phyloP scores from a whole-genome alignment of 2,113 vertebrate genomes.

The Paedocypris sp. region DNA sequence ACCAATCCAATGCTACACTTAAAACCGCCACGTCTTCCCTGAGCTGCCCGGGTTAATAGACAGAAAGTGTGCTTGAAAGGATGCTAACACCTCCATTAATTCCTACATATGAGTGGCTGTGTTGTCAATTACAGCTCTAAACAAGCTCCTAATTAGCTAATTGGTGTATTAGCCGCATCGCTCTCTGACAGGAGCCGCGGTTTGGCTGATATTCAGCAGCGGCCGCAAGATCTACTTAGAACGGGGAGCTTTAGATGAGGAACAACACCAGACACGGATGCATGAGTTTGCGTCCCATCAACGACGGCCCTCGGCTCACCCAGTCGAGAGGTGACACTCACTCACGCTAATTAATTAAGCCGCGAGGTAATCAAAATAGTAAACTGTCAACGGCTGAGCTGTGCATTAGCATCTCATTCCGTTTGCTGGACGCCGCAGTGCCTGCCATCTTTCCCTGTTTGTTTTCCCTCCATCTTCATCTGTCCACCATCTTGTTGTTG shows the following conservation, averaged over 20 bases:
- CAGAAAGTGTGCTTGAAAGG: slow-evolving; percentile 31
- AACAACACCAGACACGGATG: slow-evolving; percentile 26
- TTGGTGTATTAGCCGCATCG: slow-evolving; percentile 56
- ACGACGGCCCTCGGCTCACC: slow-evolving; percentile 33
- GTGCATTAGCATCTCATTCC: slow-evolving; percentile 2
- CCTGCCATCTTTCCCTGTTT: background rate
- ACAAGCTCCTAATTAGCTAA: slow-evolving; percentile 65
- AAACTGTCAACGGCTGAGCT: slow-evolving; percentile 34
- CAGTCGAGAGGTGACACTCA: slow-evolving; percentile 48
- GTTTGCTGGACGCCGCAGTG: background rate
- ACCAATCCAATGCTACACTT: too few relatives aligned
- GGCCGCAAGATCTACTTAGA: background rate
- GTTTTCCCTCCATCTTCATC: background rate
- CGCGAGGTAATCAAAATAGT: slow-evolving; percentile 45
- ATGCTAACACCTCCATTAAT: slow-evolving; percentile 43
- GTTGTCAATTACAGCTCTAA: slow-evolving; percentile 57
- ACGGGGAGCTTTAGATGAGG: background rate
- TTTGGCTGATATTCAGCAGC: slow-evolving; percentile 52
- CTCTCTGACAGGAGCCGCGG: slow-evolving; percentile 48
- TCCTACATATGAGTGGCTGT: slow-evolving; percentile 57
- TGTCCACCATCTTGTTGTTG: background rate
- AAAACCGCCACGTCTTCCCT: background rate
- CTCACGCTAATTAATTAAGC: slow-evolving; percentile 60
- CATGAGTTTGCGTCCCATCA: slow-evolving; percentile 29
- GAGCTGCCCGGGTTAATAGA: slow-evolving; percentile 31